Conservation (phyloP, 2,888 invertebrate species). For the Amblyteles armatorius region DNA sequence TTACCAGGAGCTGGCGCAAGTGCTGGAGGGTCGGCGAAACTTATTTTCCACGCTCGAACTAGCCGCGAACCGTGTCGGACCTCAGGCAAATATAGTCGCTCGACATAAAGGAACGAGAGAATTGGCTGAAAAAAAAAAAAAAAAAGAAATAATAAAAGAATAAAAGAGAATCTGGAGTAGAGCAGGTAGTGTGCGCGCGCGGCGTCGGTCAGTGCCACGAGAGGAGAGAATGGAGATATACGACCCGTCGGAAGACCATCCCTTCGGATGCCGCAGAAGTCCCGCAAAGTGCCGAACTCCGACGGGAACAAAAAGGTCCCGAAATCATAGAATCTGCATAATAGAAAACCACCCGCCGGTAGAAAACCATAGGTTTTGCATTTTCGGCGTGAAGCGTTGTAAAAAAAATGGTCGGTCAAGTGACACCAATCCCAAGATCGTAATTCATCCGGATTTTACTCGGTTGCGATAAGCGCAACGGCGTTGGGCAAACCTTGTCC, state of each 20-base stretch:
- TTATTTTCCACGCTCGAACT: slow-evolving; percentile 22
- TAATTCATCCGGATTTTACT: slow-evolving; percentile 1
- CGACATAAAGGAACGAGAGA: slow-evolving; percentile 68
- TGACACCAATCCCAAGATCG: not conserved
- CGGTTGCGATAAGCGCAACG: not conserved
- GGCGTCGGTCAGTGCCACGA: slow-evolving; percentile 74
- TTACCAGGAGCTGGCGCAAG: slow-evolving; percentile 41
- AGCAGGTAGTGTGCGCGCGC: slow-evolving; percentile 78
- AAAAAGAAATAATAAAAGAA: slow-evolving; percentile 64
- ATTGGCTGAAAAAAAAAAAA: slow-evolving; percentile 30
- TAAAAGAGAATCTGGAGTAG: slow-evolving; percentile 75
- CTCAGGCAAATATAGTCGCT: slow-evolving; percentile 55
- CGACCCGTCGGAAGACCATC: slow-evolving; percentile 70
- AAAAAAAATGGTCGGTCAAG: not conserved
- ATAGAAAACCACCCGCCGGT: not conserved
- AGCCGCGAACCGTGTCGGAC: not conserved
- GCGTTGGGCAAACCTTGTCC: not conserved
- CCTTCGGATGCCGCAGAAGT: slow-evolving; percentile 73
- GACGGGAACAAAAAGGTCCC: slow-evolving; percentile 35
- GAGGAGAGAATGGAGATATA: slow-evolving; percentile 77
- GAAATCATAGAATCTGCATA: slow-evolving; percentile 34
- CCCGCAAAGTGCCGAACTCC: slow-evolving; percentile 69
- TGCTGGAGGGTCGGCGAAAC: slow-evolving; percentile 47
- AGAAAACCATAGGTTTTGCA: not conserved
- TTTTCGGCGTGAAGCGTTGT: not conserved